A percentile compares a stretch with the other conserved stretches of the same genome.
Conservation (phyloP, 2,113 vertebrate species). For the Falco punctatus region DNA sequence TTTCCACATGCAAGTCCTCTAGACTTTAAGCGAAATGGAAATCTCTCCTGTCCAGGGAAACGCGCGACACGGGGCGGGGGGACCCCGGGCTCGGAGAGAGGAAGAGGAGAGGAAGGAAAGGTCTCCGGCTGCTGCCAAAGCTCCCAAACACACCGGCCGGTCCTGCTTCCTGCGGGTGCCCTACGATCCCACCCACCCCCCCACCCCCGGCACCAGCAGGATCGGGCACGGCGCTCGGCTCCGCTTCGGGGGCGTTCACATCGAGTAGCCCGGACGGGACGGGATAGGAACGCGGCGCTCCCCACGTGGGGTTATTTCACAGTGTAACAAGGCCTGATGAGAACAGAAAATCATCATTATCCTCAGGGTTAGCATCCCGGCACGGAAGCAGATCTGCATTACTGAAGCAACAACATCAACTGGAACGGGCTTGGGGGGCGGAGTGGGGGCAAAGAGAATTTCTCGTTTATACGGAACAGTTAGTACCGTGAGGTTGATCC, state of each 20-base stretch:
- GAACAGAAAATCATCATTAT: not conserved
- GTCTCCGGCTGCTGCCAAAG: not conserved
- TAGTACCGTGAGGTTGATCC: not conserved
- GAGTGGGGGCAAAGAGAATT: not conserved
- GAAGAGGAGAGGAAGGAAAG: not conserved
- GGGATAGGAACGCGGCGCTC: not conserved
- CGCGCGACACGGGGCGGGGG: not conserved
- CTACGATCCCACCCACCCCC: fast-evolving
- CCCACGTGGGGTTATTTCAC: not conserved
- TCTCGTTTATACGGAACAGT: not conserved
- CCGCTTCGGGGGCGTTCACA: not conserved
- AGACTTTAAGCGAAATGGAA: not conserved
- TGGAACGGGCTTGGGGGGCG: not conserved
- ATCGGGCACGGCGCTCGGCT: not conserved
- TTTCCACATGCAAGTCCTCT: not conserved
- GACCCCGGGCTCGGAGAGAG: not conserved
- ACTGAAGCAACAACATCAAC: not conserved
- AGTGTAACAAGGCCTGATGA: not conserved
- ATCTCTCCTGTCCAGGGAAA: not conserved
- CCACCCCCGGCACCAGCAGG: not conserved
- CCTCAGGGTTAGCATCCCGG: not conserved
- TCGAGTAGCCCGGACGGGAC: not conserved
- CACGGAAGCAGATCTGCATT: not conserved
- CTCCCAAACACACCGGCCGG: not conserved
- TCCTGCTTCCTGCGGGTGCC: not conserved